These are phyloP conservation scores for Cistogaster globosa DNA, from an alignment of 2,888 invertebrate species.

Conservation along the genomic window DNA sequence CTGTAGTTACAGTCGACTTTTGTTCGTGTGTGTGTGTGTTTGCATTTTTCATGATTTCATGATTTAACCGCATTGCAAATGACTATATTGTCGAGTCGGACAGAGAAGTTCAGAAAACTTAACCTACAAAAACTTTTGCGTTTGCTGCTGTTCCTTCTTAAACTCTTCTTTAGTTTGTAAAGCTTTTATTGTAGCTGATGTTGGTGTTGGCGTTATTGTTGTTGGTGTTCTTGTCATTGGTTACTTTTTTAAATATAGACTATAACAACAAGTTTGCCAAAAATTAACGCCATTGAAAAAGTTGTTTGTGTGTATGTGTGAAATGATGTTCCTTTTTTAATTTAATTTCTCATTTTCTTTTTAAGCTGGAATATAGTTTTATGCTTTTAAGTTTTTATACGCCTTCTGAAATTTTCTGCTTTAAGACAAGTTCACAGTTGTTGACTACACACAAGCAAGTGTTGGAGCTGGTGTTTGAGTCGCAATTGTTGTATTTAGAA, in stretches of 20 bases:
- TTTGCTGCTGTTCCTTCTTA: conserved; percentile 18
- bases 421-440: conserved; percentile 35
- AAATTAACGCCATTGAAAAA: conserved; percentile 68
- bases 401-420: conserved; percentile 49
- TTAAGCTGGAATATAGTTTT: conserved; percentile 58
- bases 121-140: conserved; percentile 54
- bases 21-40: neutral
- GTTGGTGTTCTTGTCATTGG: conserved; percentile 51
- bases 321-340: conserved; percentile 45
- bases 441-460: neutral
- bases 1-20: conserved; percentile 31
- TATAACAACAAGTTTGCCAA: conserved; percentile 68
- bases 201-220: neutral
- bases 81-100: conserved; percentile 32
- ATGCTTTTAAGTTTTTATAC: conserved; percentile 62
- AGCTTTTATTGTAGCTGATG: neutral
- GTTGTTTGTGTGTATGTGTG: no score
- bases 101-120: conserved; percentile 59
- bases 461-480: neutral
- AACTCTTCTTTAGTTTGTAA: conserved; percentile 4
- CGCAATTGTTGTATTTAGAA: neutral
- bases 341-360: conserved; percentile 40
- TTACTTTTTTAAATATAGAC: conserved; percentile 43
- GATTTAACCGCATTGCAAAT: conserved; percentile 61
- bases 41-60: neutral